These are phyloP conservation scores for Archaeoteleia sp. DNA, from an alignment of 2,888 invertebrate species.

Conservation along the genomic window DNA sequence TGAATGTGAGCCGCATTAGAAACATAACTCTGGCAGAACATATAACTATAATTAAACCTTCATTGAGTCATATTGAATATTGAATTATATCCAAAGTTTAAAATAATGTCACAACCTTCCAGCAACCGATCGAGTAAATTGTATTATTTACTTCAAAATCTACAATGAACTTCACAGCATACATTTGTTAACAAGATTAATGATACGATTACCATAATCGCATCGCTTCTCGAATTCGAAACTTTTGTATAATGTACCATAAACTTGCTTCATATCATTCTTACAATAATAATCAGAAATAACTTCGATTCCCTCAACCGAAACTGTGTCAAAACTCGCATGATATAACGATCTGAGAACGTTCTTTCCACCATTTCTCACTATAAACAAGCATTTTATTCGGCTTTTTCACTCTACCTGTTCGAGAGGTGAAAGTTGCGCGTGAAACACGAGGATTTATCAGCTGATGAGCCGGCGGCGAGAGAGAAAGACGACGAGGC, in stretches of 20 bases:
- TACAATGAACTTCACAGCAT: too few species aligned
- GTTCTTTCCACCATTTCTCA: conserved; percentile 16
- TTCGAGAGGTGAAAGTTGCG: conserved; percentile 41
- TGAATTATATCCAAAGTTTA: conserved; percentile 29
- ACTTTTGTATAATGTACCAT: too few species aligned
- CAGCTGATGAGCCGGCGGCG: conserved; percentile 51
- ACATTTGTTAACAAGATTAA: too few species aligned
- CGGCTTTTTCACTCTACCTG: conserved; percentile 24
- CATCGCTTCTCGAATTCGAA: too few species aligned
- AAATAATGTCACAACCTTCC: conserved; percentile 30
- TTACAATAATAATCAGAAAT: too few species aligned
- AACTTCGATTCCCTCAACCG: conserved; percentile 27
- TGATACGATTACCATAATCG: too few species aligned
- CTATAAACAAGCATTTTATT: conserved; percentile 1
- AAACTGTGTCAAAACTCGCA: conserved; percentile 14
- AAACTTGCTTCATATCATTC: too few species aligned
- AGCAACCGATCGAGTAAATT: conserved; percentile 34
- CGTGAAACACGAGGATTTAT: conserved; percentile 48
- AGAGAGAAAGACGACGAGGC: conserved; percentile 25
- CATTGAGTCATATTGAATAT: conserved; percentile 40
- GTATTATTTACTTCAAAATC: conserved; percentile 34
- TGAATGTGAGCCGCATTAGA: conserved; percentile 22
- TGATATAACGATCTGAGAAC: too few species aligned
- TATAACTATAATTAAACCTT: conserved; percentile 37
- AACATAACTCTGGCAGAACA: conserved; percentile 19